Evolutionary conservation across 2,888 invertebrate species (phyloP).

Genomic region (Polymixis flavicincta): DNA sequence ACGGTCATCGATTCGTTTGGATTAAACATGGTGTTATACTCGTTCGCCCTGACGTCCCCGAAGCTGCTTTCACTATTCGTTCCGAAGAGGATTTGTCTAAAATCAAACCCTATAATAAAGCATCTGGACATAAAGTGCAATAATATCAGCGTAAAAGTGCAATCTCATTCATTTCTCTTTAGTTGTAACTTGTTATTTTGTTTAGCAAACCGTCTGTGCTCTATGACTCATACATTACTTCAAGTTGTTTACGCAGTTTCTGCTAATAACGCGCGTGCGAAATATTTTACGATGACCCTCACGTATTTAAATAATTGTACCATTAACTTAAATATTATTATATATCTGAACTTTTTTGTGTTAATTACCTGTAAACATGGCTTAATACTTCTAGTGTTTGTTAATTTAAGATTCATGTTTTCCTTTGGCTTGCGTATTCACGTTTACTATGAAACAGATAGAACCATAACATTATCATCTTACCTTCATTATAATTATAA

Average conservation of each 20-base stretch:
- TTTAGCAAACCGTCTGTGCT: background rate
- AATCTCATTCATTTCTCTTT: background rate
- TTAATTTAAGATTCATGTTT: no score
- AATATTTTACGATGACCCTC: conserved; percentile 1
- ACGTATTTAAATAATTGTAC: background rate
- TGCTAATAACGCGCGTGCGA: background rate
- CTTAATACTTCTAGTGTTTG: no score
- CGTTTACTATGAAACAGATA: no score
- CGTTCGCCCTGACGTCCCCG: background rate
- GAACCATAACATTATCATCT: no score
- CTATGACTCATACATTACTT: background rate
- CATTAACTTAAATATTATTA: background rate
- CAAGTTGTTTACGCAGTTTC: background rate
- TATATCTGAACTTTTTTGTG: background rate
- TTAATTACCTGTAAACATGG: background rate
- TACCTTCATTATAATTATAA: no score
- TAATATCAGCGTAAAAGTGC: background rate
- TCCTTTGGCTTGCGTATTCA: no score
- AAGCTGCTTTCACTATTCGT: background rate
- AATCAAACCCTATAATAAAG: no score
- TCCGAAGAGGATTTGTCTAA: conserved; percentile 2
- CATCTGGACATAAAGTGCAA: background rate
- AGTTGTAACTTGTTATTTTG: background rate
- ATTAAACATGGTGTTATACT: background rate
- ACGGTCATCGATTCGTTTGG: background rate